A percentile compares a stretch with the other conserved stretches of the same genome.
Evolutionary conservation across 2,797 vertebrate genomes (phyloP).

Genomic region (Micrastur ruficollis): DNA sequence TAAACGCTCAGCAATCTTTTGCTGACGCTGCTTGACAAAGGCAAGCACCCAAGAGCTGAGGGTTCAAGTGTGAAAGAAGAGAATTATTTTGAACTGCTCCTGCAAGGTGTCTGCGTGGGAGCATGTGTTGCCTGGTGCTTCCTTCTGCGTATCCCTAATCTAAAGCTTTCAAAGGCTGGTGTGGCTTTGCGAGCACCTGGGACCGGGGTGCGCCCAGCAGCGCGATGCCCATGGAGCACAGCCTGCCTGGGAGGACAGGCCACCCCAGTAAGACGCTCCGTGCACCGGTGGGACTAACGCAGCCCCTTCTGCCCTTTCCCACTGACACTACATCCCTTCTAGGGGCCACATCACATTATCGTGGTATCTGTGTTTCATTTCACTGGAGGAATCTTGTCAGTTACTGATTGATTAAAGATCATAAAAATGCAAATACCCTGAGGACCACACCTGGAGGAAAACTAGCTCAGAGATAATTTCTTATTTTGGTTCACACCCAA

Average conservation of each 20-base stretch:
- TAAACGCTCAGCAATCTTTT: not conserved
- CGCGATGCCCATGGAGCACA: not conserved
- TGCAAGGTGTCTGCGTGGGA: not conserved
- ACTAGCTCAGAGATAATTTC: not conserved
- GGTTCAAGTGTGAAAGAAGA: not conserved
- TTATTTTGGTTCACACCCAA: not conserved
- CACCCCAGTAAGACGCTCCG: rapidly evolving
- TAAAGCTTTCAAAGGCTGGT: not conserved
- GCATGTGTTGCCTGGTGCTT: not conserved
- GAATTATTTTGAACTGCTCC: not conserved
- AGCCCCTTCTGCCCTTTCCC: not conserved
- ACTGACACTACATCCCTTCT: not conserved
- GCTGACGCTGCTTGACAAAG: not conserved
- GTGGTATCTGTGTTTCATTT: not conserved
- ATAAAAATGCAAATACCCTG: not conserved
- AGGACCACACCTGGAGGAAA: not conserved
- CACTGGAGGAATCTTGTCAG: not conserved
- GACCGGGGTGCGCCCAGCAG: not conserved
- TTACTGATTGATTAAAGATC: not conserved
- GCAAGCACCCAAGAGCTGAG: not conserved
- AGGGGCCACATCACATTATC: not conserved
- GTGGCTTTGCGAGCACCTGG: not conserved
- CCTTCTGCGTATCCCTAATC: not conserved
- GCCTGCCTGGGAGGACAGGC: not conserved
- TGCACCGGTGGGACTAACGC: not conserved